phyloP scores from a whole-genome alignment of 1,140 invertebrate species.

The Lasaia peninsularis region DNA sequence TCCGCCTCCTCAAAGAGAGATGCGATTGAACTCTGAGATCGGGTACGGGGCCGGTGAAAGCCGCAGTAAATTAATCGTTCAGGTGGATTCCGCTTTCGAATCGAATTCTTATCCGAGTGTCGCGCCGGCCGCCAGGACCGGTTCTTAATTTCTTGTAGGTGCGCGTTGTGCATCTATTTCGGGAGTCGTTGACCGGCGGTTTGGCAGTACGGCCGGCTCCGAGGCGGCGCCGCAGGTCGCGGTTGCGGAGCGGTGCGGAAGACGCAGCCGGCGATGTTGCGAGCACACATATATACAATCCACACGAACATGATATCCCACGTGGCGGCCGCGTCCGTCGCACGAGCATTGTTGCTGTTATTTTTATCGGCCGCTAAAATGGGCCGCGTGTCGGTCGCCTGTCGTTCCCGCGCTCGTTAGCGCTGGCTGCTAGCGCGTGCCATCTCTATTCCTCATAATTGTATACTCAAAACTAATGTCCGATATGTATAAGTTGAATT shows the following conservation, averaged over 20 bases:
- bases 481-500: no score
- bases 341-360: conserved; percentile 34
- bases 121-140: conserved; percentile 56
- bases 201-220: conserved; percentile 53
- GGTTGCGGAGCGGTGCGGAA: conserved; percentile 28
- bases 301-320: conserved; percentile 38
- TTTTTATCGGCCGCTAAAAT: conserved; percentile 33
- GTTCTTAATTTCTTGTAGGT: conserved; percentile 66
- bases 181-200: conserved; percentile 71
- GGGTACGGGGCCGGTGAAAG: conserved; percentile 45
- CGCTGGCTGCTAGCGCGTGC: background rate
- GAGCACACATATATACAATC: conserved; percentile 10
- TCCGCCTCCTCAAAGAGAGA: background rate
- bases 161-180: conserved; percentile 69
- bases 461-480: background rate
- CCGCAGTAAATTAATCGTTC: conserved; percentile 53
- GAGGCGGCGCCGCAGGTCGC: conserved; percentile 33
- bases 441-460: background rate
- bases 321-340: conserved; percentile 27
- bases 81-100: conserved; percentile 67
- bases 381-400: conserved; percentile 14
- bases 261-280: conserved; percentile 19
- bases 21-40: conserved; percentile 10
- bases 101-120: conserved; percentile 58
- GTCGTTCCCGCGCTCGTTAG: conserved; percentile 7